Percentiles rank a stretch among this genome's conserved stretches.
These are phyloP conservation scores for Lordiphosa mommai DNA, from an alignment of 1,140 invertebrate species.

Conservation along the genomic window DNA sequence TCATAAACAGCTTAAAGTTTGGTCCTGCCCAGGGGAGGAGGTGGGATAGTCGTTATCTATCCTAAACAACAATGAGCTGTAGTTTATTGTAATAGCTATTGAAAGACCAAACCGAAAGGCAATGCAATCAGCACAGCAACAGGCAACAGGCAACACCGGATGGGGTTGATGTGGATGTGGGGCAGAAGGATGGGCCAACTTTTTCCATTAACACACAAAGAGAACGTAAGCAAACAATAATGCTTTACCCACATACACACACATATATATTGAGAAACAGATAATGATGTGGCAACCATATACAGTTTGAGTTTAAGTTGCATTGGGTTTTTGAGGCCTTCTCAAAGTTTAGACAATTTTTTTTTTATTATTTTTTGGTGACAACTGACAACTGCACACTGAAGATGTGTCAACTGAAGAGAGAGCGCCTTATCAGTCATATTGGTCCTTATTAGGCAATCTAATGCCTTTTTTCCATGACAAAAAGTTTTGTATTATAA, in stretches of 20 bases:
- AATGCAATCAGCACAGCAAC: constrained; percentile 35
- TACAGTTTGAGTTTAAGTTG: constrained; percentile 18
- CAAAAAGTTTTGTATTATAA: too few species aligned
- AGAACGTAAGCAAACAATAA: constrained; percentile 20
- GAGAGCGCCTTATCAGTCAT: too few species aligned
- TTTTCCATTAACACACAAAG: constrained; percentile 61
- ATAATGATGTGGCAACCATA: constrained; percentile 37
- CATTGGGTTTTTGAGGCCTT: constrained; percentile 9
- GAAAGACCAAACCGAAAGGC: constrained; percentile 22
- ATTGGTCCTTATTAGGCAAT: too few species aligned
- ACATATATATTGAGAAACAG: constrained; percentile 1
- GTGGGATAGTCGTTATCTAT: constrained; percentile 11
- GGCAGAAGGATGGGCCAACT: constrained; percentile 20
- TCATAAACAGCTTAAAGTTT: background rate
- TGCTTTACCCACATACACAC: too few species aligned
- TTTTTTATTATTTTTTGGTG: too few species aligned
- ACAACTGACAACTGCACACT: too few species aligned
- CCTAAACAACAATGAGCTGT: constrained; percentile 35
- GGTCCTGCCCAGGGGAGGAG: background rate
- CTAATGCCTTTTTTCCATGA: too few species aligned
- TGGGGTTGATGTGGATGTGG: background rate
- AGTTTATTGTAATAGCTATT: constrained; percentile 52
- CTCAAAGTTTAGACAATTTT: too few species aligned
- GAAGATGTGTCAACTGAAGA: too few species aligned
- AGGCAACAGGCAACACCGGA: constrained; percentile 23